Evolutionary conservation across 1,140 invertebrate species (phyloP), one percentile per base, ranked within the genome.

Genomic region (Dreissena rostriformis): DNA sequence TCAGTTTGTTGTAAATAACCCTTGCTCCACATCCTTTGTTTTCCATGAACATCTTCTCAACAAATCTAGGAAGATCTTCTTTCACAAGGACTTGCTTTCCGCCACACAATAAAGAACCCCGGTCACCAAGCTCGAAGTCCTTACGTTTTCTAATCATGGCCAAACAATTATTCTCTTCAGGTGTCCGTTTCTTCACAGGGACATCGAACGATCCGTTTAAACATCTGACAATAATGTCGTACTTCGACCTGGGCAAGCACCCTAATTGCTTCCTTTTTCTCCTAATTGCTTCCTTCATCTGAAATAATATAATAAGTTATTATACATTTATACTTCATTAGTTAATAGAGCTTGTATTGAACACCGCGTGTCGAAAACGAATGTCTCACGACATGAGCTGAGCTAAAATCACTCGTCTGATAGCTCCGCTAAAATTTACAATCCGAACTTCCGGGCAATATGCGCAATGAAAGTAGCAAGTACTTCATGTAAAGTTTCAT

Each of bases 61-160:
- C 53, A 57, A 57, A 57, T 57, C 53, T 57, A 57, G 53, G 53
- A 57, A 57, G 53, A 57, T 57, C 53, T 57, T 57, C 53, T 57
- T 57, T 57, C 53, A 57, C 53, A 57, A 57, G 53, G 53, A 57
- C 53, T 57, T 57, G 53, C 53, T 57, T 57, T 57, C 53, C 53
- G 53, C 53, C 53, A 57, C 53, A 57, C 53, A 57, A 57, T 57
- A 57, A 57, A 57, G 53, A 57, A 57, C 53, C 53, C 53, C 53
- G 53, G 53, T 57, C 53, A 67, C 65, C 65, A 67, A 67, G 65
- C 65, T 67, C 65, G 65, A 67, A 67, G 65, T 67, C 65, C 65
- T 67, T 67, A 67, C 65, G 65, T 67, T 67, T 67, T 67, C 65
- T 67, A 67, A 67, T 67, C 65, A 67, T 67, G 65, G 65, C 65